A percentile compares a stretch with the other conserved stretches of the same genome.
Evolutionary conservation across 2,113 vertebrate genomes (phyloP).

Genomic region (Colaptes auratus): DNA sequence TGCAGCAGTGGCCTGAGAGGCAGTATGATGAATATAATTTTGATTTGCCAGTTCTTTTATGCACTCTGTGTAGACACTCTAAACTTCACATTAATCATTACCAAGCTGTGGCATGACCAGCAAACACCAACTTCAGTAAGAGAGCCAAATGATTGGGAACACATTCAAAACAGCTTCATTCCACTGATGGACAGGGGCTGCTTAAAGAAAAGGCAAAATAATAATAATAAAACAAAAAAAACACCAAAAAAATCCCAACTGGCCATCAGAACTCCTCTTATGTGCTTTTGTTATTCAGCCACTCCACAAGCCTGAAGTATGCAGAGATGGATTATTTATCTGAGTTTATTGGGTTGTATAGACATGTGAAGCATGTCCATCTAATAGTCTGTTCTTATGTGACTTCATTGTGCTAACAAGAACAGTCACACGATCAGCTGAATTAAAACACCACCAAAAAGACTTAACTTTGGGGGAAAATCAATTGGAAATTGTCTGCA

Average conservation of each 20-base stretch:
- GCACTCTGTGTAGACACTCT: conserved; percentile 36
- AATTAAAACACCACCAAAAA: conserved; percentile 12
- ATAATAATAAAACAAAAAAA: neutral
- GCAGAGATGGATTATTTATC: conserved; percentile 18
- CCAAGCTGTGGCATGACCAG: conserved; percentile 15
- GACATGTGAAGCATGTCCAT: neutral
- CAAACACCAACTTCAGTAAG: conserved; percentile 30
- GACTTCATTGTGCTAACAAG: conserved; percentile 11
- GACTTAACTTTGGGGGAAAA: neutral
- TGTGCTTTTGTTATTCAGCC: conserved; percentile 46
- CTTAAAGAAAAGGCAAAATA: neutral
- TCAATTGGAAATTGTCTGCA: neutral
- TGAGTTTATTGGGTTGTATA: conserved; percentile 3
- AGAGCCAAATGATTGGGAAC: conserved; percentile 62
- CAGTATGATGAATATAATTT: conserved; percentile 48
- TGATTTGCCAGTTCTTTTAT: conserved; percentile 46
- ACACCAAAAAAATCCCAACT: neutral
- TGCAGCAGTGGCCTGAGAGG: neutral
- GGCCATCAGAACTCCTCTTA: conserved; percentile 52
- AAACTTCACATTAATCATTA: conserved; percentile 68
- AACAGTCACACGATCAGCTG: neutral
- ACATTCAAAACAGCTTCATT: conserved; percentile 72
- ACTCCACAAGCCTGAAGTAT: neutral
- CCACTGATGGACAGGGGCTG: conserved; percentile 51
- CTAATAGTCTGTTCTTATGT: neutral